These are phyloP conservation scores for Lepidostoma basale DNA, from an alignment of 1,140 invertebrate genomes.

Conservation along the genomic window DNA sequence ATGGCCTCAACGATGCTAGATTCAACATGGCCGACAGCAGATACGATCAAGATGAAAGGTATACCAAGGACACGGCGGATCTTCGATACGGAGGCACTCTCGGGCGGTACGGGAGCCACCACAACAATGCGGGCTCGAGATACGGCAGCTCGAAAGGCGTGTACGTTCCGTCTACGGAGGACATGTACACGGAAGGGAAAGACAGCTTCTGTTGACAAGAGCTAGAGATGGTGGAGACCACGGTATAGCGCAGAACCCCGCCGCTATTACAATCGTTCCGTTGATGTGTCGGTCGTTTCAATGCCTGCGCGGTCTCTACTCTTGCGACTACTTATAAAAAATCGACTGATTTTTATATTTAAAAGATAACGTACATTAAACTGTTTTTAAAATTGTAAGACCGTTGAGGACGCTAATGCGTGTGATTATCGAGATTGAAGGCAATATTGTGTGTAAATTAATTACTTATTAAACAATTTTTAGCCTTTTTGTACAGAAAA, in stretches of 20 bases:
- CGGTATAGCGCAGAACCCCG: slow-evolving; percentile 53
- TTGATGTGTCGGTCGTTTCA: slow-evolving; percentile 3
- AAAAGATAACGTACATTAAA: not conserved
- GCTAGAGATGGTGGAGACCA: slow-evolving; percentile 68
- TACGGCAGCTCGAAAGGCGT: slow-evolving; percentile 51
- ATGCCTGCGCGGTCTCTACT: slow-evolving; percentile 1
- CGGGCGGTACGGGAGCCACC: slow-evolving; percentile 56
- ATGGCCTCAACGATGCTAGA: slow-evolving; percentile 59
- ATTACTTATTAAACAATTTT: slow-evolving; percentile 1
- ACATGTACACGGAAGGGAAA: slow-evolving; percentile 69
- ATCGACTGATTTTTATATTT: slow-evolving; percentile 43
- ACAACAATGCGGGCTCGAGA: slow-evolving; percentile 46
- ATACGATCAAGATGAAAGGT: slow-evolving; percentile 44
- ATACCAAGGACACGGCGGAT: slow-evolving; percentile 41
- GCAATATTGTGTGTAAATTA: slow-evolving; percentile 3
- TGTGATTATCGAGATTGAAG: not conserved
- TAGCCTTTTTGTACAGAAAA: not conserved
- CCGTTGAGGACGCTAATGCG: not conserved
- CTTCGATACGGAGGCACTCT: slow-evolving; percentile 57
- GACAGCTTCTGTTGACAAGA: slow-evolving; percentile 77
- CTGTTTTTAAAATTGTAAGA: not conserved
- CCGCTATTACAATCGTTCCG: not conserved
- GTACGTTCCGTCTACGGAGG: slow-evolving; percentile 53
- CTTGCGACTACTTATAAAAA: slow-evolving; percentile 26
- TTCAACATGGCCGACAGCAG: slow-evolving; percentile 53